Percentiles rank a stretch among this genome's conserved stretches.
phyloP scores from a whole-genome alignment of 2,888 invertebrate genomes.

The Caenorhabditis sp. region DNA sequence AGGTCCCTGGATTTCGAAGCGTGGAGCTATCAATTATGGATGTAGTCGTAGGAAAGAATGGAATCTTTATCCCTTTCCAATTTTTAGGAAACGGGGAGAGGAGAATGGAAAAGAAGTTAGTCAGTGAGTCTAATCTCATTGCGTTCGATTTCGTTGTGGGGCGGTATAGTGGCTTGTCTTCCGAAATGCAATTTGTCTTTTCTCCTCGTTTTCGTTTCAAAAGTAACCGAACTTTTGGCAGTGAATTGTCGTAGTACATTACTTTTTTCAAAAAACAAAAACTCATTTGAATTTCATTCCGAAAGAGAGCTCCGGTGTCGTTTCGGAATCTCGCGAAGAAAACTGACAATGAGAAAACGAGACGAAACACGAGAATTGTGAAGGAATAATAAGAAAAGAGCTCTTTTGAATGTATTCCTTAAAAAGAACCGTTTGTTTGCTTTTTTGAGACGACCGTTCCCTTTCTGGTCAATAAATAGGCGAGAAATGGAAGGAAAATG shows the following conservation, averaged over 20 bases:
- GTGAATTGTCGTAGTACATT: slow-evolving; percentile 26
- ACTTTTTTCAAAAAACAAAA: neutral
- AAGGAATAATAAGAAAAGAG: slow-evolving; percentile 27
- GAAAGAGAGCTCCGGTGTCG: neutral
- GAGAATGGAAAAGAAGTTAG: slow-evolving; percentile 30
- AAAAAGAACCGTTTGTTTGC: slow-evolving; percentile 41
- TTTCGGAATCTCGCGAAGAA: neutral
- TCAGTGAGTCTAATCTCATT: slow-evolving; percentile 52
- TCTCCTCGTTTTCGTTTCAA: slow-evolving; percentile 37
- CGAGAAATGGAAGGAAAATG: slow-evolving; percentile 6
- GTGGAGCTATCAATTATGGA: slow-evolving; percentile 27
- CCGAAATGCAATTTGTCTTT: slow-evolving; percentile 60
- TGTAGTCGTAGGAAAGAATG: slow-evolving; percentile 7
- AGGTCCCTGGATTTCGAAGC: neutral
- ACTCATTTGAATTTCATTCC: neutral
- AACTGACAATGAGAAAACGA: neutral
- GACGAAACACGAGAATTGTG: slow-evolving; percentile 26
- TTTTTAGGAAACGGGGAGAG: slow-evolving; percentile 1
- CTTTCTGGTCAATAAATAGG: slow-evolving; percentile 12
- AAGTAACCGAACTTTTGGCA: slow-evolving; percentile 38
- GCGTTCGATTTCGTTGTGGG: slow-evolving; percentile 41
- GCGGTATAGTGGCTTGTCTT: slow-evolving; percentile 30
- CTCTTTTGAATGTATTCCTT: slow-evolving; percentile 15
- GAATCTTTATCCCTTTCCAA: neutral
- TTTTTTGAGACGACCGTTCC: slow-evolving; percentile 23